Evolutionary conservation across 2,888 invertebrate species (phyloP).

Genomic region (Ochlodes sylvanus): DNA sequence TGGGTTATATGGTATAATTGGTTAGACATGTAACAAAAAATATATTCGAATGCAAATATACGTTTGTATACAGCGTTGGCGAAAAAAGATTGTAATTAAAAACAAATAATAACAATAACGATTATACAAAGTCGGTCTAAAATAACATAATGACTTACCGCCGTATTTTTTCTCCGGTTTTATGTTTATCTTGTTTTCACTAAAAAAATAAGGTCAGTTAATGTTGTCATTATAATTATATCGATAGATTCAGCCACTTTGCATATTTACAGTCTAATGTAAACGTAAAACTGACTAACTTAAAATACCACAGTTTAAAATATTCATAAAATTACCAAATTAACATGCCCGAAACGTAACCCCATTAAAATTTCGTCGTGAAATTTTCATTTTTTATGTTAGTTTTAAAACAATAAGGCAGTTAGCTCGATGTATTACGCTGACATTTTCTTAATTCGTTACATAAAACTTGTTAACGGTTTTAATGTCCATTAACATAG

Average conservation of each 20-base stretch:
- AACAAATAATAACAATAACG: constrained; percentile 1
- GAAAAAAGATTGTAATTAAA: constrained; percentile 6
- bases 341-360: too few relatives aligned
- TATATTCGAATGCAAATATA: constrained; percentile 20
- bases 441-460: too few relatives aligned
- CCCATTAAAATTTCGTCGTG: too few relatives aligned
- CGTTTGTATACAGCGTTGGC: constrained; percentile 10
- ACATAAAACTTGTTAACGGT: too few relatives aligned
- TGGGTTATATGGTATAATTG: constrained; percentile 6
- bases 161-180: constrained; percentile 67
- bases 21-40: constrained; percentile 38
- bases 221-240: neutral
- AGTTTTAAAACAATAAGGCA: too few relatives aligned
- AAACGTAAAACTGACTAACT: too few relatives aligned
- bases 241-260: neutral
- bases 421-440: too few relatives aligned
- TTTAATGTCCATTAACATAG: too few relatives aligned
- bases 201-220: constrained; percentile 44
- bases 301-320: too few relatives aligned
- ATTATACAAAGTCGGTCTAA: neutral
- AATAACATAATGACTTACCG: constrained; percentile 57
- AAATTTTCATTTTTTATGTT: too few relatives aligned
- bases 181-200: constrained; percentile 67
- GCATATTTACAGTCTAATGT: too few relatives aligned
- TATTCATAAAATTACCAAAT: too few relatives aligned